Base-by-base conservation (phyloP, 2,888 invertebrate species). In the Tiphia femorata region DNA sequence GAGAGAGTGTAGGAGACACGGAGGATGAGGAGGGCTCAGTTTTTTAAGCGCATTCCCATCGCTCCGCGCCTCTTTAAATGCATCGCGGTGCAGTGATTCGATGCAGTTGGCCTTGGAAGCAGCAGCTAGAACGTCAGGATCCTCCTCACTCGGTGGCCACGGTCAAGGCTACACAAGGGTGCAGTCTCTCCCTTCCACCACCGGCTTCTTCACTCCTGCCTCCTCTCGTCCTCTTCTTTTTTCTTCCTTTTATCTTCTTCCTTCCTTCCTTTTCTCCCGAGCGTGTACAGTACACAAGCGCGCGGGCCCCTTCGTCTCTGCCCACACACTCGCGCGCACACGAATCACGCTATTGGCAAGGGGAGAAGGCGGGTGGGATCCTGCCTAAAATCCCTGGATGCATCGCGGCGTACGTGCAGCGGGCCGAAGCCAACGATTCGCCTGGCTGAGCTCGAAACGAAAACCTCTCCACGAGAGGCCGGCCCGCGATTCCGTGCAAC, bases 141-240 rank as follows among this genome's bases (percentile, higher is more conserved):
- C 53, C 58, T 76, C 68, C 65, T 66, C 67, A 61, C 69, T 66
- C 53, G 68, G 67, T 76, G 77, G 79, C 75, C 80, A 81, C 79
- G 80, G 81, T 78, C 81, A 80, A 82, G 81, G 79, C 76, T 77
- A 76, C 74, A 71, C 56, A 63, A n/a, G n/a, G n/a, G n/a, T n/a
- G n/a, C 67, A 62, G 54, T 56, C 58, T 55, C 55, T 44, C 19
- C 49, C 44, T 43, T 43, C 37, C 53, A 25, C n/a, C n/a, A n/a
- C 50, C 49, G 54, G 44, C 55, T 49, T 53, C 56, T 57, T 60
- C 64, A 50, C 52, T 60, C 56, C 61, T 60, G 49, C 58, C 43
- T 48, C 58, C 58, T 46, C 41, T 49, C 49, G 25, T 43, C 56
- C 41, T 57, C 42, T 8, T 8, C 35, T 27, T 30, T 21, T 35